Evolutionary conservation across 2,888 invertebrate genomes (phyloP).

Genomic region (Therioaphis trifolii): DNA sequence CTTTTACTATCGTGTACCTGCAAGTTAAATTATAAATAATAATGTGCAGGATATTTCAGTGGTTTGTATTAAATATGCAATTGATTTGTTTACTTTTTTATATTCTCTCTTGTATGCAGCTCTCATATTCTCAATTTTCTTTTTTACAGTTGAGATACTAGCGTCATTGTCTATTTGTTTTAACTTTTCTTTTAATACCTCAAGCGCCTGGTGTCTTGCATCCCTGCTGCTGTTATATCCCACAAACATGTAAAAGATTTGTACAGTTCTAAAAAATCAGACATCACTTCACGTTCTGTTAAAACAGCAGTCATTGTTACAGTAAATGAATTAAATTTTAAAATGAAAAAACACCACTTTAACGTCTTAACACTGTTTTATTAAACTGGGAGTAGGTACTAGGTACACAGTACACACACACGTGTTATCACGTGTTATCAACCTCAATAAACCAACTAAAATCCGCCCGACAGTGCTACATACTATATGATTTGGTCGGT

Average conservation of each 20-base stretch:
- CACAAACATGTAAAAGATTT: constrained; percentile 10
- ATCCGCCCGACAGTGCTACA: not conserved
- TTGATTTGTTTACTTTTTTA: constrained; percentile 21
- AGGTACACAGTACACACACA: too few species aligned
- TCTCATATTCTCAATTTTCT: constrained; percentile 28
- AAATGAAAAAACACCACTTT: too few species aligned
- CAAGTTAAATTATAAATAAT: constrained; percentile 29
- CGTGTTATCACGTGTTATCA: too few species aligned
- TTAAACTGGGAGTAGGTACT: too few species aligned
- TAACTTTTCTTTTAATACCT: not conserved
- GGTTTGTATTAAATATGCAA: not conserved
- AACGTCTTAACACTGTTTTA: too few species aligned
- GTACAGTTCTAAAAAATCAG: constrained; percentile 16
- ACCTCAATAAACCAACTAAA: too few species aligned
- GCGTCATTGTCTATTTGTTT: constrained; percentile 9
- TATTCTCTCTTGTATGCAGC: constrained; percentile 28
- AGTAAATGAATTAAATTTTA: not conserved
- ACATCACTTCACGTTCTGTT: constrained; percentile 19
- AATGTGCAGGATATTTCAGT: constrained; percentile 2
- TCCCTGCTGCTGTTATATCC: not conserved
- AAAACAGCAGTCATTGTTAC: not conserved
- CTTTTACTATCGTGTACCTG: constrained; percentile 29
- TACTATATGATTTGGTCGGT: not conserved
- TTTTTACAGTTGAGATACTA: constrained; percentile 12
- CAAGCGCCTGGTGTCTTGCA: not conserved